phyloP scores from a whole-genome alignment of 2,888 invertebrate species.

The Sarcophaga variegata region DNA sequence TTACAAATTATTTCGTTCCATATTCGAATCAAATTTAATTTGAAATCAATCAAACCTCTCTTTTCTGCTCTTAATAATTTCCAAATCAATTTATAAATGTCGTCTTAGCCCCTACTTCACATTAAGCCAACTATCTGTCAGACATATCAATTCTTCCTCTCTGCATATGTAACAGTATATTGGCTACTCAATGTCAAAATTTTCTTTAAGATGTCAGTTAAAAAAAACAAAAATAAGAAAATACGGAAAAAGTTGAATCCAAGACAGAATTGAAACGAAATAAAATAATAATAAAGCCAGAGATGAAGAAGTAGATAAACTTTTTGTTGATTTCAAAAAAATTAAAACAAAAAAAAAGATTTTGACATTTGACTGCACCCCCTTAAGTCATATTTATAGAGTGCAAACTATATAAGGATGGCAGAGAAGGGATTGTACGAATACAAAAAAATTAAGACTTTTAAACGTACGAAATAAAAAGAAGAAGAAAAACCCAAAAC shows the following conservation, averaged over 20 bases:
- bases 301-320: constrained; percentile 43
- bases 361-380: constrained; percentile 64
- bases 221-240: background rate
- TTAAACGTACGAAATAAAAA: constrained; percentile 12
- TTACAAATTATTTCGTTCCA: too few relatives aligned
- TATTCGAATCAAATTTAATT: too few relatives aligned
- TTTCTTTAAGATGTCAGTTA: constrained; percentile 57
- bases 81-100: constrained; percentile 52
- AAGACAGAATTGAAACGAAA: constrained; percentile 47
- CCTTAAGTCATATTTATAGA: constrained; percentile 23
- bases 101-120: constrained; percentile 17
- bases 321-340: constrained; percentile 63
- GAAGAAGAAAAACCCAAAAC: constrained; percentile 23
- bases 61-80: constrained; percentile 25
- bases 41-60: too few relatives aligned
- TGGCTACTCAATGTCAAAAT: constrained; percentile 60
- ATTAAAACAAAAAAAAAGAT: constrained; percentile 56
- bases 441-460: constrained; percentile 41
- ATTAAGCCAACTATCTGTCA: background rate
- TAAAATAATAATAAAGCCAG: constrained; percentile 44
- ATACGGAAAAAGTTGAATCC: constrained; percentile 18
- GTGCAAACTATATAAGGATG: background rate
- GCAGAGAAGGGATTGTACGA: background rate
- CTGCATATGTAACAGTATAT: background rate
- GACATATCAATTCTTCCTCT: background rate